A percentile compares a stretch with the other conserved stretches of the same genome.
Conservation (phyloP, 2,888 invertebrate genomes). For the Poecilus cupreus region DNA sequence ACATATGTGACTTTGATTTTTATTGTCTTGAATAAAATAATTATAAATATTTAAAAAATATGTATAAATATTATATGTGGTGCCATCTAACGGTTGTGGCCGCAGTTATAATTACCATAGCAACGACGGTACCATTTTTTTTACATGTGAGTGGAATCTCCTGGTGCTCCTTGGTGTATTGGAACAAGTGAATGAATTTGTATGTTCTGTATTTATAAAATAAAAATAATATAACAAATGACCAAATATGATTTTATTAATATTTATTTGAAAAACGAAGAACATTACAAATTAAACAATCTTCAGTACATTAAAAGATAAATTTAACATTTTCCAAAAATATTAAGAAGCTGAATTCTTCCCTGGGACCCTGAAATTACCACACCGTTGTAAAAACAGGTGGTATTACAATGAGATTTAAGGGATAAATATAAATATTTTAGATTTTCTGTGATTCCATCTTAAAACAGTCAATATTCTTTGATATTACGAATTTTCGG, state of each 20-base stretch:
- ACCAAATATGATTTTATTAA: constrained; percentile 62
- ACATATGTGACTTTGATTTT: no score
- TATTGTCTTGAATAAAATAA: no score
- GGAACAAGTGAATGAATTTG: background rate
- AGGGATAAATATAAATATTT: constrained; percentile 63
- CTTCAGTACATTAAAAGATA: constrained; percentile 73
- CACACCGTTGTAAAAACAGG: constrained; percentile 67
- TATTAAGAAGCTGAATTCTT: constrained; percentile 73
- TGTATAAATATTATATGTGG: no score
- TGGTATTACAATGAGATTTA: constrained; percentile 67
- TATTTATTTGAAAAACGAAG: constrained; percentile 73
- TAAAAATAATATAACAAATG: background rate
- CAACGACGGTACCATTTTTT: no score
- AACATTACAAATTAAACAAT: constrained; percentile 74
- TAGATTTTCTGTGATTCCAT: constrained; percentile 61
- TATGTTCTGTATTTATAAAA: background rate
- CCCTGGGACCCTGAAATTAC: constrained; percentile 76
- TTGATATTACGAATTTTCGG: constrained; percentile 64
- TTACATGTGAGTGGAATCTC: no score
- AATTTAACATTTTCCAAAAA: constrained; percentile 73
- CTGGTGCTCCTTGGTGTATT: no score
- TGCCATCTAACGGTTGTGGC: no score
- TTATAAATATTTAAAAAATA: no score
- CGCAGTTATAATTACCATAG: no score
- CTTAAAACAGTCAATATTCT: constrained; percentile 60